These are phyloP conservation scores for Porphyrio hochstetteri DNA, from an alignment of 2,113 vertebrate genomes.

Conservation along the genomic window DNA sequence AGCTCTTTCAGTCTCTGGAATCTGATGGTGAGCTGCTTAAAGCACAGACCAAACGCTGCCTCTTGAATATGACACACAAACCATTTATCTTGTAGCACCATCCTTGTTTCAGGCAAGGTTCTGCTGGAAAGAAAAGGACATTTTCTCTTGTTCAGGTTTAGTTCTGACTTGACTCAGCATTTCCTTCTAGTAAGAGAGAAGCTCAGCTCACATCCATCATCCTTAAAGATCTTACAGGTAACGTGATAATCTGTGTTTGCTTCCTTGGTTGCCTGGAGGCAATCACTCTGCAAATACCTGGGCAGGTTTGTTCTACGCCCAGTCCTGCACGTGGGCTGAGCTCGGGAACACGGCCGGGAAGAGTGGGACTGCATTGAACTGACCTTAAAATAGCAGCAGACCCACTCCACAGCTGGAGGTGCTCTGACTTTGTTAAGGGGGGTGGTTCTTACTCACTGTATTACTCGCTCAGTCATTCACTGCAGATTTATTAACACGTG, in stretches of 20 bases:
- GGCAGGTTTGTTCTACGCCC: not conserved
- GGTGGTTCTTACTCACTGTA: too few relatives aligned
- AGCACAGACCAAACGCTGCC: accelerated
- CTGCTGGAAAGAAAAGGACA: not conserved
- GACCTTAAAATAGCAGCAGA: not conserved
- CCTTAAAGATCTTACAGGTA: not conserved
- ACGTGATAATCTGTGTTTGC: not conserved
- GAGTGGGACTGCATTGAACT: not conserved
- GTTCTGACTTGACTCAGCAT: not conserved
- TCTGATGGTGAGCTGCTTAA: not conserved
- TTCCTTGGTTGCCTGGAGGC: not conserved
- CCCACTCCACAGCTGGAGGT: accelerated
- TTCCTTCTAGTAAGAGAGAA: accelerated
- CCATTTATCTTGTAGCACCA: not conserved
- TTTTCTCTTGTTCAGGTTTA: not conserved
- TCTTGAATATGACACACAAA: accelerated
- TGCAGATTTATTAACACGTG: accelerated
- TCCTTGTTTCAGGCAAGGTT: not conserved
- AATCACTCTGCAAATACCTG: accelerated
- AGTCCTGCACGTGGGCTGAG: accelerated
- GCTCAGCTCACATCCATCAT: not conserved
- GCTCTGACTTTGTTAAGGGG: not conserved
- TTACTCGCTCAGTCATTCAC: too few relatives aligned
- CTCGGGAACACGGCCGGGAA: not conserved
- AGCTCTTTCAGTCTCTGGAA: not conserved